phyloP scores from a whole-genome alignment of 2,797 vertebrate genomes.

The Salarias fasciatus region DNA sequence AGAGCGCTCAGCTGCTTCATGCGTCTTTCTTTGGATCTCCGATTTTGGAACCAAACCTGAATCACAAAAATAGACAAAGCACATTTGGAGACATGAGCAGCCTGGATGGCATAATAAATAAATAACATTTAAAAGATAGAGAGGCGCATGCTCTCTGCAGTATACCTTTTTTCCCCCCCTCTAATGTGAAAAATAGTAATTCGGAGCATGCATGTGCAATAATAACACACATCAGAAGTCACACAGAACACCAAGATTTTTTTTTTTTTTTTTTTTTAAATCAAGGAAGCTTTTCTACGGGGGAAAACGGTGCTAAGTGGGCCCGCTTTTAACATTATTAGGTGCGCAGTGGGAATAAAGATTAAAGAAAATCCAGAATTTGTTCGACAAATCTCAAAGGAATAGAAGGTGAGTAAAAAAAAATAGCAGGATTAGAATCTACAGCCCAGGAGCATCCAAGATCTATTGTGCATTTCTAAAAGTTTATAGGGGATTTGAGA shows the following conservation, averaged over 20 bases:
- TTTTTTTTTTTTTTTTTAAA: neutral
- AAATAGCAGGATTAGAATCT: neutral
- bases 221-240: neutral
- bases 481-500: no score
- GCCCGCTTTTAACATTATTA: slow-evolving; percentile 32
- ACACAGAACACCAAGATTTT: neutral
- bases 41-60: slow-evolving; percentile 98
- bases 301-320: slow-evolving; percentile 17
- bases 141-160: no score
- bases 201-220: neutral
- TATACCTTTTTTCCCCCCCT: no score
- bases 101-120: neutral
- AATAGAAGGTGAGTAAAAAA: neutral
- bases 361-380: slow-evolving; percentile 21
- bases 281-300: slow-evolving; percentile 9
- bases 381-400: neutral
- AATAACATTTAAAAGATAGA: no score
- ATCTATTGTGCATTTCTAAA: no score
- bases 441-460: no score
- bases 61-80: neutral
- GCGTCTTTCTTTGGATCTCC: slow-evolving; percentile 93
- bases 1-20: slow-evolving; percentile 97
- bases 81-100: no score
- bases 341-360: slow-evolving; percentile 26
- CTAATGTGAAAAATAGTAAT: neutral